Percentiles rank a stretch among this genome's conserved stretches.
These are phyloP conservation scores for Platyrinchus mystaceus DNA, from an alignment of 2,797 vertebrate genomes.

Conservation along the genomic window DNA sequence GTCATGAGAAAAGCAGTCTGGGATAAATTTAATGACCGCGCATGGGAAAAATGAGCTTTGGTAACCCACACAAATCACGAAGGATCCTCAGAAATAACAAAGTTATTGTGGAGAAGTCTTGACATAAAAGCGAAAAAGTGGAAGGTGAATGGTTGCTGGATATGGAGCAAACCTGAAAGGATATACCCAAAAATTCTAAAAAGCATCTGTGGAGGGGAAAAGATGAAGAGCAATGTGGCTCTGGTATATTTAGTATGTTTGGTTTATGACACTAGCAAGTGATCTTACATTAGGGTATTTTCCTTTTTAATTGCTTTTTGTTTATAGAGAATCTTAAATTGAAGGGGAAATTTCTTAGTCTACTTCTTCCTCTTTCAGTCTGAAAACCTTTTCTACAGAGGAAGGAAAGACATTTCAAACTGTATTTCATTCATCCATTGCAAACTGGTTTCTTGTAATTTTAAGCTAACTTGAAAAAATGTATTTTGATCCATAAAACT, in stretches of 20 bases:
- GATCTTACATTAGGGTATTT: neutral
- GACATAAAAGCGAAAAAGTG: neutral
- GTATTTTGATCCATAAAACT: neutral
- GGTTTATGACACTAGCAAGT: neutral
- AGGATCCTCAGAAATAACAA: neutral
- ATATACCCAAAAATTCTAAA: neutral
- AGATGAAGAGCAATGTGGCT: neutral
- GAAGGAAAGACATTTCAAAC: neutral
- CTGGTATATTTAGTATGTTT: neutral
- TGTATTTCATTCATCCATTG: neutral
- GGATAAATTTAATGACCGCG: neutral
- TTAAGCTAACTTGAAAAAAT: neutral
- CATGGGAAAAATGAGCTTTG: neutral
- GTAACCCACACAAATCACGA: neutral
- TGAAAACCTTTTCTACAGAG: neutral
- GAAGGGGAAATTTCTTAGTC: neutral
- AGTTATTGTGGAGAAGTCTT: neutral
- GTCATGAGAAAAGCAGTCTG: neutral
- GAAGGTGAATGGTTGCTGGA: neutral
- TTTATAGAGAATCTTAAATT: neutral
- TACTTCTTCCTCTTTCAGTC: neutral
- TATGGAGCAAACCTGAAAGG: neutral
- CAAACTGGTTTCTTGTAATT: neutral
- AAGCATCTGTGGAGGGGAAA: neutral
- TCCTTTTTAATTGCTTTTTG: neutral